Conservation (phyloP, 92 coral and sea anemone genomes). For the Paramuricea clavata region DNA sequence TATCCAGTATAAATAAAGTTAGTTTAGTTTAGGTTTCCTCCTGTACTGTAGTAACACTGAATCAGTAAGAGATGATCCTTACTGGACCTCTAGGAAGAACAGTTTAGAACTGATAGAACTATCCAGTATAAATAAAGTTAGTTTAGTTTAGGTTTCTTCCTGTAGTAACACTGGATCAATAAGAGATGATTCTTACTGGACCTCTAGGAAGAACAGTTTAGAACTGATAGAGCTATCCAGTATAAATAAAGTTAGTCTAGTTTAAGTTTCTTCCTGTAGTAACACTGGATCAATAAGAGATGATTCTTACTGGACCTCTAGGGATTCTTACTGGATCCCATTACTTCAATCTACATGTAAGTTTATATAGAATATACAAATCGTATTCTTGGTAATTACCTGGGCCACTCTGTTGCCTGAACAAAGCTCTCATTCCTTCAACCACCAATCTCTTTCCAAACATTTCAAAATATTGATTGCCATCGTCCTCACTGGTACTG, state of each 20-base stretch:
- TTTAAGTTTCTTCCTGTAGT: not conserved
- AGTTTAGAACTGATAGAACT: conserved; percentile 1
- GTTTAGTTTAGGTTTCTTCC: conserved; percentile 13
- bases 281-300: no score
- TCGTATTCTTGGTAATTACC: not conserved
- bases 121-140: conserved; percentile 13
- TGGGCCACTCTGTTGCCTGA: conserved; percentile 51
- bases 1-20: not conserved
- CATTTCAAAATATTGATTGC: conserved; percentile 73
- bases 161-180: conserved; percentile 11
- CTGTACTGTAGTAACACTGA: conserved; percentile 14
- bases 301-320: no score
- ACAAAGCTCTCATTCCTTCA: conserved; percentile 77
- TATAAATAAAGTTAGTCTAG: no score
- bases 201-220: not conserved
- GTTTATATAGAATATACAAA: not conserved
- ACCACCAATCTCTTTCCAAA: conserved; percentile 77
- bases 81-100: conserved; percentile 15
- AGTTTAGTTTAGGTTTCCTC: conserved; percentile 4
- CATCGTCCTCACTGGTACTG: conserved; percentile 74
- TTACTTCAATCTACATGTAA: no score
- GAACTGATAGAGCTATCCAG: no score
- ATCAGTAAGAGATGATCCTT: not conserved
- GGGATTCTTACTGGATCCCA: no score
- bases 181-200: conserved; percentile 2